These are phyloP conservation scores for Cheirogaleus major DNA, from an alignment of 2,797 vertebrate genomes.

Conservation along the genomic window DNA sequence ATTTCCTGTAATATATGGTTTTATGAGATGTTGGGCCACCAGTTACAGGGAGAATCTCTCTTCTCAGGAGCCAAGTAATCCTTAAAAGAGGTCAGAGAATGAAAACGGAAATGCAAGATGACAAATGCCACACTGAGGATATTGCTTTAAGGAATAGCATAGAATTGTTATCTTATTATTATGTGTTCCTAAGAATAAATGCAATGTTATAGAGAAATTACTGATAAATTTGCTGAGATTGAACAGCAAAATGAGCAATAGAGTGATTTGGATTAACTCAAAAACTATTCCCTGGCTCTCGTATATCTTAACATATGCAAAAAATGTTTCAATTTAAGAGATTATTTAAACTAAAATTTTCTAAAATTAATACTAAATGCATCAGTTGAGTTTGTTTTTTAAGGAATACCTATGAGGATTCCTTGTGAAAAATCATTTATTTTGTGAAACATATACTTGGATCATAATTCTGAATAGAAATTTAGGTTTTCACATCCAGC, in stretches of 20 bases:
- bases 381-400: background rate
- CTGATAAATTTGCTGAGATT: background rate
- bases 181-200: background rate
- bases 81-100: background rate
- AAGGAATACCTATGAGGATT: background rate
- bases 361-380: background rate
- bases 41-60: background rate
- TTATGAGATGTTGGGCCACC: background rate
- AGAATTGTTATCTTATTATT: background rate
- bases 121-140: background rate
- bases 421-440: conserved; percentile 5
- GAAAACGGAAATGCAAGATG: background rate
- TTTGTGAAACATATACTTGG: background rate
- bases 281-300: background rate
- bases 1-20: background rate
- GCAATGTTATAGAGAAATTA: background rate
- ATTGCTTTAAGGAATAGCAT: background rate
- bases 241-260: background rate
- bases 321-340: background rate
- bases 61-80: background rate
- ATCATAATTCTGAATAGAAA: background rate
- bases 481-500: background rate
- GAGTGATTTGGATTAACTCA: background rate
- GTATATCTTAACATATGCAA: background rate
- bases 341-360: background rate